Conservation (phyloP, 37 sponge, comb jelly and placozoan species). For the Crambe crambe region DNA sequence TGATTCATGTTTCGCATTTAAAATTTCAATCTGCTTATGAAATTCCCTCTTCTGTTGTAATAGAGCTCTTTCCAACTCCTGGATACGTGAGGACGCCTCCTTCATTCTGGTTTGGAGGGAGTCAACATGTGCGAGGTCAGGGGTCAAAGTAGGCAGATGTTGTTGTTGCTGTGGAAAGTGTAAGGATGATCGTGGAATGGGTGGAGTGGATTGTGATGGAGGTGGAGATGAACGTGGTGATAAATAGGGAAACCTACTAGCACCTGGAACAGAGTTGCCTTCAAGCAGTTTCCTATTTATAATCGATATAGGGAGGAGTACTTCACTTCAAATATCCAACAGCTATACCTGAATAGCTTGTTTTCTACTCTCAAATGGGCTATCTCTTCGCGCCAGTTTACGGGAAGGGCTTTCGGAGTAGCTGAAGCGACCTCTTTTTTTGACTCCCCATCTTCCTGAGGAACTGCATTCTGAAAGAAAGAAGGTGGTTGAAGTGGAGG, state of each 20-base stretch:
- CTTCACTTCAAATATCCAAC: not conserved
- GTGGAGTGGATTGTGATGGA: not conserved
- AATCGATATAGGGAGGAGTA: not conserved
- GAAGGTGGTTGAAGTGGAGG: constrained; percentile 42
- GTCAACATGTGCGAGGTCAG: constrained; percentile 29
- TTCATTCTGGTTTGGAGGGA: constrained; percentile 37
- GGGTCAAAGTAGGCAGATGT: constrained; percentile 8
- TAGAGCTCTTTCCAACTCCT: constrained; percentile 10
- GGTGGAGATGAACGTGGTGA: not conserved
- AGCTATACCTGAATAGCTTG: not conserved
- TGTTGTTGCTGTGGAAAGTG: not conserved
- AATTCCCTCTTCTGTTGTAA: not conserved
- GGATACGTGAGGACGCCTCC: not conserved
- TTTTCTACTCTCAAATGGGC: not conserved
- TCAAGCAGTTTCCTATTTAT: not conserved
- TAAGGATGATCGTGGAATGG: not conserved
- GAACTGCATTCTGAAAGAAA: constrained; percentile 22
- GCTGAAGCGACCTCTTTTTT: not conserved
- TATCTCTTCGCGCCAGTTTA: not conserved
- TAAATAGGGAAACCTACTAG: too few species aligned
- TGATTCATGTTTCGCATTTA: not conserved
- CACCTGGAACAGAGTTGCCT: not conserved
- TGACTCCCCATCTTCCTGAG: not conserved
- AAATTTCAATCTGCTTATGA: not conserved
- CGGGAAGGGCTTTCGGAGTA: not conserved